Evolutionary conservation across 2,888 invertebrate genomes (phyloP).

Genomic region (Dryococelus australis): DNA sequence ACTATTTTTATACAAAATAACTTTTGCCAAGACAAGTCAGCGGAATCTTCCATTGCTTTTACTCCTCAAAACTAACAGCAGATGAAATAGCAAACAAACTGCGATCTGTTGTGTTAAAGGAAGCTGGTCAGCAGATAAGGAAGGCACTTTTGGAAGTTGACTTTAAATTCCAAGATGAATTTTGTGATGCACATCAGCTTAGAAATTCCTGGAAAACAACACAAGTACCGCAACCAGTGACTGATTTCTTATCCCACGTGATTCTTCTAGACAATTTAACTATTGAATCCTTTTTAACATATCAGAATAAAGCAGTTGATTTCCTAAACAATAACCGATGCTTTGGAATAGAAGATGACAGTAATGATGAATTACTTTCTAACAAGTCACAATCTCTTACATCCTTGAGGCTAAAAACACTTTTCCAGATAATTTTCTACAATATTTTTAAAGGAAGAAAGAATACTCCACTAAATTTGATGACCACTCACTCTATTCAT

Average conservation of each 20-base stretch:
- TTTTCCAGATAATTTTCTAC: not conserved
- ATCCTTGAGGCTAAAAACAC: not conserved
- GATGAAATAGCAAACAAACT: conserved; percentile 13
- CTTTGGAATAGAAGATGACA: not conserved
- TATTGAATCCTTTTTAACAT: not conserved
- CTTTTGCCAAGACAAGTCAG: too few relatives aligned
- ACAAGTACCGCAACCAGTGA: not conserved
- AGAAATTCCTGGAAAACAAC: not conserved
- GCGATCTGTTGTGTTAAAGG: not conserved
- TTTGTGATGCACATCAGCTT: not conserved
- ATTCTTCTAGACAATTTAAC: not conserved
- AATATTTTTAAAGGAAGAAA: too few relatives aligned
- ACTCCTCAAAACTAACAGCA: not conserved
- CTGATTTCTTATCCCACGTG: not conserved
- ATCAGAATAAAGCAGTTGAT: not conserved
- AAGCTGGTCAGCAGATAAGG: not conserved
- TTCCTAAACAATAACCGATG: not conserved
- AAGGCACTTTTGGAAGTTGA: not conserved
- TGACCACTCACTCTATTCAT: not conserved
- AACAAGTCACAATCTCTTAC: not conserved
- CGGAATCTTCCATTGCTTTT: not conserved
- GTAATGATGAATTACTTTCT: not conserved
- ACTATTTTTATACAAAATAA: not conserved
- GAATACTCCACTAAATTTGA: not conserved
- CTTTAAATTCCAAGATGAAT: not conserved